These are phyloP conservation scores for Scaptomyza hsui DNA, from an alignment of 1,140 invertebrate species.

Conservation along the genomic window DNA sequence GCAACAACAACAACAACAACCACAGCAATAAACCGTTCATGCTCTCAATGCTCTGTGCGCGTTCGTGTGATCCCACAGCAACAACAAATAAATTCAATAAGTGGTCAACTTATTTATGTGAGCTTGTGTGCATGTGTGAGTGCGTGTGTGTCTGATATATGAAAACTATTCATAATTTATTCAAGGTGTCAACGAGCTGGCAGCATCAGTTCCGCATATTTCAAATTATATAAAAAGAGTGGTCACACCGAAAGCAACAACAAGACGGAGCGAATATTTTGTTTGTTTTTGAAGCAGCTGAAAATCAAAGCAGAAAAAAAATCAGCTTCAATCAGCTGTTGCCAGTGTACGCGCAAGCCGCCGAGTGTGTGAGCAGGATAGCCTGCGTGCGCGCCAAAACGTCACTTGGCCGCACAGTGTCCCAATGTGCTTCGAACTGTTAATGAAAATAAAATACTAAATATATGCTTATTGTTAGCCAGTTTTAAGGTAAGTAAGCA, in stretches of 20 bases:
- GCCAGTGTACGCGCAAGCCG: constrained; percentile 23
- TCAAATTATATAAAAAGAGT: constrained; percentile 37
- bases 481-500: constrained; percentile 59
- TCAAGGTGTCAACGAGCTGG: constrained; percentile 24
- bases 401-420: constrained; percentile 45
- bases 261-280: constrained; percentile 41
- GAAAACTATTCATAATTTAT: constrained; percentile 55
- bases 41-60: constrained; percentile 25
- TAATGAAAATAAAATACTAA: constrained; percentile 15
- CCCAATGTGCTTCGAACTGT: constrained; percentile 8
- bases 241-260: constrained; percentile 38
- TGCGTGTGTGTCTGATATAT: constrained; percentile 8
- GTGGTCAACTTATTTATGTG: constrained; percentile 11
- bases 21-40: constrained; percentile 21
- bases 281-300: constrained; percentile 61
- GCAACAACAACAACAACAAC: constrained; percentile 48
- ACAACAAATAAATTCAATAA: constrained; percentile 41
- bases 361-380: constrained; percentile 47
- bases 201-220: constrained; percentile 57
- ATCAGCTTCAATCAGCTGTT: constrained; percentile 64
- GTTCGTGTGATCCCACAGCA: constrained; percentile 26
- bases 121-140: constrained; percentile 12
- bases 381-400: constrained; percentile 62
- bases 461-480: constrained; percentile 11
- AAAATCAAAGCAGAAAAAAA: constrained; percentile 40